These are phyloP conservation scores for Coreoperca whiteheadi DNA, from an alignment of 2,113 vertebrate genomes.

Conservation along the genomic window DNA sequence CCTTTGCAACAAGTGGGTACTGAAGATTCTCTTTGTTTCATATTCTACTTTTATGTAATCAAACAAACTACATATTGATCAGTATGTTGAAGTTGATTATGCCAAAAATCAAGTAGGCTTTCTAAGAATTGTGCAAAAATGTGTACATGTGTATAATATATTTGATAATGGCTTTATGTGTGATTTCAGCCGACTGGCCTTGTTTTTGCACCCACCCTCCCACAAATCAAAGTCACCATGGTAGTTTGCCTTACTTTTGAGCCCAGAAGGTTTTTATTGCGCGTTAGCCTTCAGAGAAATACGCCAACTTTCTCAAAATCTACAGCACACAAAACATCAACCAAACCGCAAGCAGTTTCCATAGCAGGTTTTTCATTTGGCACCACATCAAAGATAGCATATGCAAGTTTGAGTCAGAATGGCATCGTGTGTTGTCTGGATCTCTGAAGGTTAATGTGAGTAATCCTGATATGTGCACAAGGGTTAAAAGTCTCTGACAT, in stretches of 20 bases:
- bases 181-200: conserved; percentile 70
- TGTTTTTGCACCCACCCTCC: conserved; percentile 68
- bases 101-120: conserved; percentile 84
- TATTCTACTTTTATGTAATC: conserved; percentile 80
- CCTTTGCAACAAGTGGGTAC: conserved; percentile 78
- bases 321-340: background rate
- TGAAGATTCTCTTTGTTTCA: conserved; percentile 78
- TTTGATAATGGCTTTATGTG: conserved; percentile 79
- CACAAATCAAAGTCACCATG: conserved; percentile 66
- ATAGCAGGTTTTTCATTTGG: conserved; percentile 1
- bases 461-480: conserved; percentile 54
- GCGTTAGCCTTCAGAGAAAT: conserved; percentile 62
- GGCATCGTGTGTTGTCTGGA: background rate
- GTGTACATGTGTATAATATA: conserved; percentile 83
- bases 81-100: conserved; percentile 81
- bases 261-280: conserved; percentile 54
- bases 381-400: background rate
- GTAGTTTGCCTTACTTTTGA: conserved; percentile 77
- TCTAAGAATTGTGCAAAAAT: conserved; percentile 72
- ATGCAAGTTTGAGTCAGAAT: background rate
- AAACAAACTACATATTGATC: conserved; percentile 74
- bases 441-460: conserved; percentile 59
- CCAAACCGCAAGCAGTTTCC: background rate
- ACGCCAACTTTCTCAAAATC: conserved; percentile 1
- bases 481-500: conserved; percentile 54